Evolutionary conservation across 2,113 vertebrate species (phyloP).

Genomic region (Gopherus flavomarginatus): DNA sequence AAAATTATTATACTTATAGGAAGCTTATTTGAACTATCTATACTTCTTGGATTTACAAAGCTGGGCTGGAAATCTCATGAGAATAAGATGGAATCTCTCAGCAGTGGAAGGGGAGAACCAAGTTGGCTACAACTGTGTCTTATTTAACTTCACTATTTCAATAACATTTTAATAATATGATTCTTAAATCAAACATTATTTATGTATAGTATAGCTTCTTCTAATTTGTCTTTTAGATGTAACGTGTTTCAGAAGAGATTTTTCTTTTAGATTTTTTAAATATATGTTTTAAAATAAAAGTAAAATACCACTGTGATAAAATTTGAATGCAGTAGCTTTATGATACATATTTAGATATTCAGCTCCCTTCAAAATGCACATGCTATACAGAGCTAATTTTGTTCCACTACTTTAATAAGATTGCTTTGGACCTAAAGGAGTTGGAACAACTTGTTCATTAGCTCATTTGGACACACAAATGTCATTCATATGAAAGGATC

Average conservation of each 20-base stretch:
- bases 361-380: neutral
- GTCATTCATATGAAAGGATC: neutral
- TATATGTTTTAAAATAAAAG: neutral
- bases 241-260: neutral
- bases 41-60: neutral
- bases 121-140: neutral
- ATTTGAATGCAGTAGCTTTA: neutral
- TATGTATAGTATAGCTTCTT: neutral
- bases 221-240: neutral
- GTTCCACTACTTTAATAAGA: neutral
- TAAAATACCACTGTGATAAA: neutral
- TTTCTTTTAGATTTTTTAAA: neutral
- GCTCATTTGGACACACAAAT: neutral
- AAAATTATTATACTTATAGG: neutral
- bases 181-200: rapidly evolving
- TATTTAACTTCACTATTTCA: neutral
- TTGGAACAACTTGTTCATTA: neutral
- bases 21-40: neutral
- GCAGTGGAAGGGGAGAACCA: neutral
- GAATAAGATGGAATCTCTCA: neutral
- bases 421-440: neutral
- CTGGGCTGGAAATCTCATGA: neutral
- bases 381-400: neutral
- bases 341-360: neutral
- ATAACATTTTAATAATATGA: rapidly evolving